Evolutionary conservation across 2,888 invertebrate genomes (phyloP), one percentile per base, ranked within the genome.

Genomic region (Zonitis immaculata): DNA sequence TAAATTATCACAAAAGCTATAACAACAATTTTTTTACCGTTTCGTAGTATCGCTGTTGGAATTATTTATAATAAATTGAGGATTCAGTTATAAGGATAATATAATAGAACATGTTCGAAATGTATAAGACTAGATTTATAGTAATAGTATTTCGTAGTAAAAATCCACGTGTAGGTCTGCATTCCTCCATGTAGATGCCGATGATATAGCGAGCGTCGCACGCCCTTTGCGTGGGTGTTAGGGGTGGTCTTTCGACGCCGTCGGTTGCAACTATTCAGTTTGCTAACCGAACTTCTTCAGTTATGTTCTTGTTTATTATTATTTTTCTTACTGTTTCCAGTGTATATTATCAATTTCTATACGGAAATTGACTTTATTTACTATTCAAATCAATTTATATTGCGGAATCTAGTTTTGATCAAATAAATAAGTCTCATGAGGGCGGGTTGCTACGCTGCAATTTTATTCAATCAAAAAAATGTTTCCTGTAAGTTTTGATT

Each of bases 161-260:
- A 54, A 53, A 51, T 58, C 51, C 58, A 58, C 56, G 56, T 56
- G 56, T 47, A 54, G 52, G 58, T 58, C 52, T 56, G 54, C 56
- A 54, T 49, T 56, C 52, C 56, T 56, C 46, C 54, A 57, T 54
- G 54, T 52, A 58, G 56, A 50, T 47, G 62, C 56, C 58, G 48
- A 56, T 59, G 42, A 51, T 51, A 39, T 20, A 20, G 6, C 52
- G 51, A 61, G 59, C 56, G 60, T 63, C 61, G 64, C 62, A 63
- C 63, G 64, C 64, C 58, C 47, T 55, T 64, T 63, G 64, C 59
- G 63, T 63, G 62, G 64, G 64, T 64, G 63, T 60, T 49, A 49
- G 57, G 62, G 64, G 59, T 58, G 59, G 58, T 57, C 52, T 49
- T 45, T 51, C 45, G 52, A 45, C 51, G 57, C 56, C 58, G 53